A percentile compares a stretch with the other conserved stretches of the same genome.
Evolutionary conservation across 2,113 vertebrate species (phyloP).

Genomic region (Pristiophorus japonicus): DNA sequence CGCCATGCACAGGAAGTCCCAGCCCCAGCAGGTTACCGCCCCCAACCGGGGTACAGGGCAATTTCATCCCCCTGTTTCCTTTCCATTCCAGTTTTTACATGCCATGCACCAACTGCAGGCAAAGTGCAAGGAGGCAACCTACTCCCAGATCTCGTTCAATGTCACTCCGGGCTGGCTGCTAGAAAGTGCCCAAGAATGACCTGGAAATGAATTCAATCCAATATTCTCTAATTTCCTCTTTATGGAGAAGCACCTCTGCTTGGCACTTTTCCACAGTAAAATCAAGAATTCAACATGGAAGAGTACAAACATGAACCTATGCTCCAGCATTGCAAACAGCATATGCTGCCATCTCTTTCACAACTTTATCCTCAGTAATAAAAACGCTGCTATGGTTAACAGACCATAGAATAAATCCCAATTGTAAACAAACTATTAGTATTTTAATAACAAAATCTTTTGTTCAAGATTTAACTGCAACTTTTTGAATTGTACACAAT

Average conservation of each 20-base stretch:
- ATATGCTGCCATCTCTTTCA: not conserved
- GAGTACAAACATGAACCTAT: not conserved
- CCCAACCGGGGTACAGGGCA: too few species aligned
- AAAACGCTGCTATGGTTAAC: not conserved
- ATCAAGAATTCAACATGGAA: not conserved
- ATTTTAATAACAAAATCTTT: not conserved
- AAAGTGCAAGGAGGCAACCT: not conserved
- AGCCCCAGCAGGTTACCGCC: too few species aligned
- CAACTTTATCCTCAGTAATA: not conserved
- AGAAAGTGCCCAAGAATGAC: not conserved
- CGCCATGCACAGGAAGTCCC: too few species aligned
- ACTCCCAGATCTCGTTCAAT: not conserved
- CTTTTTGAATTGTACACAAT: not conserved
- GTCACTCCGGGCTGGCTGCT: not conserved
- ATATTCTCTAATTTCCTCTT: not conserved
- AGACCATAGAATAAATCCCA: not conserved
- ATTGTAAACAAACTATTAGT: not conserved
- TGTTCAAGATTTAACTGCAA: not conserved
- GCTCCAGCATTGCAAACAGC: not conserved
- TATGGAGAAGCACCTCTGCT: not conserved
- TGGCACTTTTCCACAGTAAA: not conserved
- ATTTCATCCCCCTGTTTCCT: too few species aligned
- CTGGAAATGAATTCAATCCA: not conserved
- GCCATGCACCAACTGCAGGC: not conserved
- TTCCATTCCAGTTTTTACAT: not conserved